phyloP scores from a whole-genome alignment of 2,113 vertebrate genomes.

The Cisticola juncidis region DNA sequence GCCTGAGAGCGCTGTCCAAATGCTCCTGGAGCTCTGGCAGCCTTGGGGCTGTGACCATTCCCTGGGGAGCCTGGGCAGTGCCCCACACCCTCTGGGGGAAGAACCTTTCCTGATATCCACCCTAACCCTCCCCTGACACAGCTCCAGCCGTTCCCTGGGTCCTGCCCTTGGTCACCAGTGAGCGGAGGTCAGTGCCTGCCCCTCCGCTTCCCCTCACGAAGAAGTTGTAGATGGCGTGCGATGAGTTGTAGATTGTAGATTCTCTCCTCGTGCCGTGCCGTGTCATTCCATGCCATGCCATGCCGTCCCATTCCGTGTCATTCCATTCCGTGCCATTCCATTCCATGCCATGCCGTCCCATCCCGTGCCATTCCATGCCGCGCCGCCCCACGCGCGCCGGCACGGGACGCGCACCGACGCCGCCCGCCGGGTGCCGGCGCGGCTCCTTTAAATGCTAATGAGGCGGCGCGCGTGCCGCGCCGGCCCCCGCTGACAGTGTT shows the following conservation, averaged over 20 bases:
- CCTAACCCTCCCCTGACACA: no score
- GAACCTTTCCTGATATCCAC: rapidly evolving
- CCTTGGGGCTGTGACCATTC: background rate
- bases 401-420: rapidly evolving
- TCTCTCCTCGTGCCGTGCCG: no score
- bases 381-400: background rate
- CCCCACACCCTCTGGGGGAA: rapidly evolving
- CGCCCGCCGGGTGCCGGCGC: background rate
- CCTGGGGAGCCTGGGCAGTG: background rate
- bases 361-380: background rate
- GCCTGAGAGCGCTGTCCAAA: background rate
- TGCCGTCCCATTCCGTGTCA: rapidly evolving
- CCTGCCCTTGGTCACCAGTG: background rate
- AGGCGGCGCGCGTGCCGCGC: background rate
- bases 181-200: background rate
- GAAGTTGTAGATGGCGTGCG: background rate
- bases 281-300: rapidly evolving
- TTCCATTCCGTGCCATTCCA: background rate
- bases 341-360: no score
- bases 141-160: background rate
- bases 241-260: background rate
- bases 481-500: constrained; percentile 54
- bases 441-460: constrained; percentile 52
- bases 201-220: background rate
- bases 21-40: background rate